Evolutionary conservation across 1,140 invertebrate genomes (phyloP), one percentile per base, ranked within the genome.

Genomic region (Medauroidea extradentata): DNA sequence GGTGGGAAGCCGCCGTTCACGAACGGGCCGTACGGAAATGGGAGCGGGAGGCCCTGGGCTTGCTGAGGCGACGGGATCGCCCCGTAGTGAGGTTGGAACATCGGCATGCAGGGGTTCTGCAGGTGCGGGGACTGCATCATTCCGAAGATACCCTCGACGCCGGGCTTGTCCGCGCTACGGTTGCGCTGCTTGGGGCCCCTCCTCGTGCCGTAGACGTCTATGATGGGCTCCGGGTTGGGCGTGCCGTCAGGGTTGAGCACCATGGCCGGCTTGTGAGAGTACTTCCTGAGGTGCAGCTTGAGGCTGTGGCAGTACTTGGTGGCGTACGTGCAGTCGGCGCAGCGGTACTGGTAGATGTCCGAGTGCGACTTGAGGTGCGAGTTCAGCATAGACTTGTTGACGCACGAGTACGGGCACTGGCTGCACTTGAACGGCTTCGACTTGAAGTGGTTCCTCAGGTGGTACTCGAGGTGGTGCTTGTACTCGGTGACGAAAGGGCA

Each of bases 341-440:
- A 99, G 23, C 92, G 83, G 72, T 97, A 99, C 68, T 97, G 96
- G 69, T 99, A 99, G 0, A 98, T 78, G 61, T 93, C 95, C 0
- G 94, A 98, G 73, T 99, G 98, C 0, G 93, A 97, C 72, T 99
- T 99, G 66, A 98, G 83, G 69, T 99, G 98, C 0, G 94, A 97
- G 71, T 98, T 99, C 11, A 99, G 79, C 98, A 99, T 99, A 0
- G 96, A 99, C 71, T 99, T 99, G 76, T 98, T 99, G 2, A 99
- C 96, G 70, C 97, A 99, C 0, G 86, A 84, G 69, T 98, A 98
- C 13, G 83, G 81, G 74, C 94, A 98, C 66, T 96, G 89, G 50
- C 83, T 79, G 73, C 98, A 99, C 70, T 96, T 94, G 79, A 94
- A 99, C 0, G 97, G 97, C 69, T 99, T 99, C 0, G 89, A 91